Evolutionary conservation across 2,797 vertebrate genomes (phyloP), one percentile per base, ranked within the genome.

Genomic region (Alauda arvensis): DNA sequence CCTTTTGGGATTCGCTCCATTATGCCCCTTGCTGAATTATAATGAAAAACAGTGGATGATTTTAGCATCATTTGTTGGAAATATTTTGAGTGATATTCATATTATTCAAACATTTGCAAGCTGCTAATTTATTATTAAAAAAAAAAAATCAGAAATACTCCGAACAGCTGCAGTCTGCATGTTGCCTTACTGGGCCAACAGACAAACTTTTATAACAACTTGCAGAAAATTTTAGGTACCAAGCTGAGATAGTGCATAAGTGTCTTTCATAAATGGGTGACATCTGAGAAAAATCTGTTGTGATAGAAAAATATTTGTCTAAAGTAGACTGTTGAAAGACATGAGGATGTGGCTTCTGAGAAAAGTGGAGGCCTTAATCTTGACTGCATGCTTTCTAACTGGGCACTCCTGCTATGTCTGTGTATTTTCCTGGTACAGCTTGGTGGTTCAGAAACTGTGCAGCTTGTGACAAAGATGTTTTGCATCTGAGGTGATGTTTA

Each of bases 1-100:
- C 18, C 48, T 88, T 93, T 62, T 83, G 88, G 60, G 56, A 72
- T 33, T 80, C 12, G 4, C 12, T 82, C 19, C 60, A 20, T 77
- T 91, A 68, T 7, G 26, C 29, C 53, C 89, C 26, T 74, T 88
- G 57, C 67, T 83, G 71, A 87, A 87, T 57, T 37, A 10, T 77
- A 56, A 76, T 87, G 51, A 84, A 69, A 89, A 92, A 34, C 52
- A 77, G 61, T 40, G 18, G 31, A 51, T 39, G 8, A 74, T 82
- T 94, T 91, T 67, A 77, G 77, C 69, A 77, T 87, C 17, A 7
- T 46, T 83, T 85, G 8, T 66, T 78, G n/a, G 53, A 71, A 90
- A 68, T 89, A 77, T 68, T 51, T 52, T 77, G 40, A 83, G 8
- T 62, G 26, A 28, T 29, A n/a, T 39, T 81, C 21, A 45, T 63